Base-by-base conservation (phyloP, 2,797 vertebrate genomes). In the Poecilia gillii region DNA sequence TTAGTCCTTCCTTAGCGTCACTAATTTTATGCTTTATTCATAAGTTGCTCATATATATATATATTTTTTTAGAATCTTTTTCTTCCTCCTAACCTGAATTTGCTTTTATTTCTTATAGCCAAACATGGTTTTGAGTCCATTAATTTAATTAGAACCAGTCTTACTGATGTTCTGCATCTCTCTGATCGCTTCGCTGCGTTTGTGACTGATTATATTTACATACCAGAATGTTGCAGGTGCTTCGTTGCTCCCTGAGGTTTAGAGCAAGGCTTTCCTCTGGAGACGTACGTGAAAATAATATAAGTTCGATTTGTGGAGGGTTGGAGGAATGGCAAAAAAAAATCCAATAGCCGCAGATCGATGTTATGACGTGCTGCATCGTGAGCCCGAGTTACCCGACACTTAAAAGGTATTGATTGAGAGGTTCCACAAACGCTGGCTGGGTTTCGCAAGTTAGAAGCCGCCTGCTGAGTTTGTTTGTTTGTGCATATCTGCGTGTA, bases 391-490 rank as follows among this genome's bases (percentile, higher is more conserved):
- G 83, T 72, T 49, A 76, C 75, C 81, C 57, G 80, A 85, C 81
- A 73, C 84, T 75, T 23, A 62, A 79, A 71, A 74, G 78, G 41
- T 85, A 91, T 89, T 78, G 89, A 89, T 82, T 62, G 45, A 81
- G 57, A 31, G 77, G 31, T 33, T 66, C 74, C 20, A 53, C 28
- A 36, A 47, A 70, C 41, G 33, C 78, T 46, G 72, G 33, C 78
- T 46, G 72, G 51, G 80, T 83, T 86, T 79, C 55, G 74, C 45
- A 7, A 66, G 25, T 59, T 41, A 4, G 33, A 41, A 36, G 13
- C 49, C 12, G 28, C 74, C 66, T 74, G 64, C 83, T 25, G 51
- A 20, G 49, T 76, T 41, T 74, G 39, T 76, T 41, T 74, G 39
- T 76, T 13, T 36, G 49, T 68, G 39, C 11, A 53, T 51, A 53